A percentile compares a stretch with the other conserved stretches of the same genome.
Evolutionary conservation across 2,888 invertebrate genomes (phyloP).

Genomic region (Crossocerus cetratus): DNA sequence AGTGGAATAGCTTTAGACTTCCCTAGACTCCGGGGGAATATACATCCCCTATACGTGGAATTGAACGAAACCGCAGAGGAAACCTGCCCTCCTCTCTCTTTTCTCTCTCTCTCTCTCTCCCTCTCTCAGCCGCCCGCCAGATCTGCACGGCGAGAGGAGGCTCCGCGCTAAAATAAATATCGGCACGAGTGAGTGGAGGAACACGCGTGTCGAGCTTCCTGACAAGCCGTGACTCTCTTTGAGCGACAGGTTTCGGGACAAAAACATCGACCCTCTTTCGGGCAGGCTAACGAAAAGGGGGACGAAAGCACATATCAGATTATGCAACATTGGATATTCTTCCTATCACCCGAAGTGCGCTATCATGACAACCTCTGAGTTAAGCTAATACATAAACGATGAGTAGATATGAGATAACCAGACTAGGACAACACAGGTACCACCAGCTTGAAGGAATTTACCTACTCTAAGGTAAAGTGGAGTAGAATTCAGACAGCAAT

Average conservation of each 20-base stretch:
- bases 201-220: conserved; percentile 36
- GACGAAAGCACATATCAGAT: neutral
- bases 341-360: too few species aligned
- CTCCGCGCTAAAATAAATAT: conserved; percentile 56
- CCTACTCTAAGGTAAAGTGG: too few species aligned
- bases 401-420: too few species aligned
- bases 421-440: too few species aligned
- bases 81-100: conserved; percentile 14
- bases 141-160: conserved; percentile 19
- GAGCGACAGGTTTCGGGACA: conserved; percentile 18
- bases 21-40: conserved; percentile 37
- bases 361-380: too few species aligned
- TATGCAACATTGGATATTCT: too few species aligned
- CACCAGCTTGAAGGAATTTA: too few species aligned
- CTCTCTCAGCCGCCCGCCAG: too few species aligned
- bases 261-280: conserved; percentile 26
- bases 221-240: conserved; percentile 29
- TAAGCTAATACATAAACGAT: too few species aligned
- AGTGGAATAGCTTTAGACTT: conserved; percentile 53
- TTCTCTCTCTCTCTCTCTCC: conserved; percentile 9
- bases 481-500: too few species aligned
- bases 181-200: conserved; percentile 32
- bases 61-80: conserved; percentile 46
- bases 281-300: neutral
- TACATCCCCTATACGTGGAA: conserved; percentile 34